Evolutionary conservation across 2,888 invertebrate genomes (phyloP).

Genomic region (Sinodicranocentrus sp.): DNA sequence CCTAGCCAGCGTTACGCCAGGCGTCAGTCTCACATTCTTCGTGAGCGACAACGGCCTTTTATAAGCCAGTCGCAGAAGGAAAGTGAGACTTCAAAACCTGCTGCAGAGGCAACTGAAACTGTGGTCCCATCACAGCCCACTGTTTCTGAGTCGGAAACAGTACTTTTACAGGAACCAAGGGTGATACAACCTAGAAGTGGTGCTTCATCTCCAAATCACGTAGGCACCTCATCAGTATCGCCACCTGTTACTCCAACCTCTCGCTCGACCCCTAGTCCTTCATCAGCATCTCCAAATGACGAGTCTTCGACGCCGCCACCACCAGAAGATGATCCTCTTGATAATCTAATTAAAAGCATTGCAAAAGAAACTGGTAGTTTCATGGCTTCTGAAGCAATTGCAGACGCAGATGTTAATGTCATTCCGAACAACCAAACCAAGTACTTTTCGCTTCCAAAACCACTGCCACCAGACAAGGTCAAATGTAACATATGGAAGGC

Average conservation of each 20-base stretch:
- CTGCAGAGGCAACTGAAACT: conserved; percentile 24
- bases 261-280: conserved; percentile 75
- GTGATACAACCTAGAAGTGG: conserved; percentile 68
- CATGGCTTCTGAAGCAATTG: conserved; percentile 66
- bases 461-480: conserved; percentile 92
- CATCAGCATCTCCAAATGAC: conserved; percentile 64
- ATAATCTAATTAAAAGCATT: conserved; percentile 87
- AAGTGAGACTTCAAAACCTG: conserved; percentile 29
- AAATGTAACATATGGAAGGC: conserved; percentile 97
- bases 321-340: conserved; percentile 81
- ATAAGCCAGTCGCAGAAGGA: conserved; percentile 26
- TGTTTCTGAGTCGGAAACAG: conserved; percentile 50
- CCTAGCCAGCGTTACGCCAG: conserved; percentile 98
- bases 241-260: conserved; percentile 76
- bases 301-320: conserved; percentile 68
- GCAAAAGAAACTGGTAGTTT: conserved; percentile 82
- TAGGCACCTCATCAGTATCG: conserved; percentile 38
- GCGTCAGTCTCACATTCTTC: conserved; percentile 64
- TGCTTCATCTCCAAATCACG: conserved; percentile 32
- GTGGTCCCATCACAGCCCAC: conserved; percentile 30
- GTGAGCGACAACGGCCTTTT: conserved; percentile 83
- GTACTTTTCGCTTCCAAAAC: conserved; percentile 78
- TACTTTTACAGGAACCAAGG: conserved; percentile 69
- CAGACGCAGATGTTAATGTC: conserved; percentile 78
- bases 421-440: conserved; percentile 80